Conservation (phyloP, 2,113 vertebrate species). For the Eonycteris spelaea region DNA sequence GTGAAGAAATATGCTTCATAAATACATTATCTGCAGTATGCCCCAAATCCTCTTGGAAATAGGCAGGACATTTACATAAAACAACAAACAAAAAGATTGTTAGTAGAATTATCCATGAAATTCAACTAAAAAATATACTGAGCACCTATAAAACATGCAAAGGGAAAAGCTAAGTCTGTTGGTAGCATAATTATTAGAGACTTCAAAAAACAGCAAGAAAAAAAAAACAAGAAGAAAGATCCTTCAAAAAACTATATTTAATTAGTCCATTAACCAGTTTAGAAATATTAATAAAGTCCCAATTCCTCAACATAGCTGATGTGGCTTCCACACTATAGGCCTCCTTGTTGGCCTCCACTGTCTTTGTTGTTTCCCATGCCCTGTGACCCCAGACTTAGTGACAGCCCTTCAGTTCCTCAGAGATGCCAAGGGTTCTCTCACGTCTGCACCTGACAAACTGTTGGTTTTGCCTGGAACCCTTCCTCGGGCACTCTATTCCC, state of each 20-base stretch:
- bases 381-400: not conserved
- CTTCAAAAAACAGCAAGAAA: not conserved
- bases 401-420: fast-evolving
- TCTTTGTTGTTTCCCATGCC: not conserved
- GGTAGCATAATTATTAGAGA: not conserved
- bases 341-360: not conserved
- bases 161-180: not conserved
- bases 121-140: not conserved
- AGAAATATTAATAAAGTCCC: not conserved
- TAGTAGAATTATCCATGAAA: not conserved
- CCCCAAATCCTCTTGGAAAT: not conserved
- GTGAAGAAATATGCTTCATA: not conserved
- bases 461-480: not conserved
- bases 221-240: not conserved
- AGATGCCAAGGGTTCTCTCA: not conserved
- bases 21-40: not conserved
- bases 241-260: not conserved
- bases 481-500: not conserved
- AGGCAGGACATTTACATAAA: not conserved
- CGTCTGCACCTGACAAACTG: not conserved
- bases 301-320: not conserved
- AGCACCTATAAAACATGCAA: not conserved
- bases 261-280: not conserved
- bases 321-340: fast-evolving
- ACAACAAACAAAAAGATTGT: not conserved